Percentiles rank a stretch among this genome's conserved stretches.
Conservation (phyloP, 2,888 invertebrate species). For the Tetheella fluctuosa region DNA sequence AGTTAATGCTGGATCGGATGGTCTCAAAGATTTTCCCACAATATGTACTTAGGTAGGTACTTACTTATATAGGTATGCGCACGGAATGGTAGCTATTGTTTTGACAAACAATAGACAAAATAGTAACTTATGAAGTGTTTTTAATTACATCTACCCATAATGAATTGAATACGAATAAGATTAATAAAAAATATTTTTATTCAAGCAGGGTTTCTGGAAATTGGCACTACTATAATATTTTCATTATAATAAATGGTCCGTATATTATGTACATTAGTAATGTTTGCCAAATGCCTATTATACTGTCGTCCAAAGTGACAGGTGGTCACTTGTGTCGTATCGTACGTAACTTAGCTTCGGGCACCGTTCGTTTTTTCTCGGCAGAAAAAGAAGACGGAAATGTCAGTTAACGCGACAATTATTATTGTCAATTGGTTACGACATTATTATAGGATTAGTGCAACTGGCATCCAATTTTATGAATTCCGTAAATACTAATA, state of each 20-base stretch:
- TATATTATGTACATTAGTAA: background rate
- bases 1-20: too few relatives aligned
- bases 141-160: too few relatives aligned
- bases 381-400: conserved; percentile 35
- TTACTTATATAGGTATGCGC: too few relatives aligned
- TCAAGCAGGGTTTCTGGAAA: too few relatives aligned
- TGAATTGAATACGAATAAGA: too few relatives aligned
- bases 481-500: background rate
- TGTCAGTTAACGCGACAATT: conserved; percentile 28
- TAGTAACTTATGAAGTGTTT: too few relatives aligned
- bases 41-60: too few relatives aligned
- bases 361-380: background rate
- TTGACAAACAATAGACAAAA: too few relatives aligned
- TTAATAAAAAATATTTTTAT: too few relatives aligned
- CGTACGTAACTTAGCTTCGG: background rate
- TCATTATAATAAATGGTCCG: background rate
- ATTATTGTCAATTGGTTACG: conserved; percentile 15
- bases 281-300: background rate
- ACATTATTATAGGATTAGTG: background rate
- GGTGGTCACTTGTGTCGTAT: background rate
- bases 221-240: too few relatives aligned
- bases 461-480: background rate
- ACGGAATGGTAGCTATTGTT: too few relatives aligned
- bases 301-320: background rate
- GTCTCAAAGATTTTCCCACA: too few relatives aligned